Evolutionary conservation across 2,888 invertebrate species (phyloP).

Genomic region (Athetis lepigone): DNA sequence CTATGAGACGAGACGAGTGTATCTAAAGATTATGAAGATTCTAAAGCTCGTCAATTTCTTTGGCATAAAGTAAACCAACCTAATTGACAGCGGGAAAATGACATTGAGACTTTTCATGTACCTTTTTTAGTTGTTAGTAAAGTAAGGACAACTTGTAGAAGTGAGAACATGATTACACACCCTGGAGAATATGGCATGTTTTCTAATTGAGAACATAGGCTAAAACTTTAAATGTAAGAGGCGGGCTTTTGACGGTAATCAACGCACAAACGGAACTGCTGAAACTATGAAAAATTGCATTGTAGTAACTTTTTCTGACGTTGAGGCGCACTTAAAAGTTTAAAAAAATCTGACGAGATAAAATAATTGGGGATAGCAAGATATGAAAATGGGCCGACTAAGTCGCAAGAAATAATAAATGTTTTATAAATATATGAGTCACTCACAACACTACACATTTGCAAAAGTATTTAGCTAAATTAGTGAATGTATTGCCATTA

Average conservation of each 20-base stretch:
- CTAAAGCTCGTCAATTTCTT: conserved; percentile 15
- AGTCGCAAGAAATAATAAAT: too few species aligned
- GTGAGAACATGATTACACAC: neutral
- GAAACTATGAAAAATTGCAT: too few species aligned
- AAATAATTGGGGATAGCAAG: too few species aligned
- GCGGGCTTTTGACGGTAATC: too few species aligned
- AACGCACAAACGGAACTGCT: too few species aligned
- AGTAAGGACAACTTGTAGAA: neutral
- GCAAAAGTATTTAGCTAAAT: neutral
- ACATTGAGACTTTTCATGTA: neutral
- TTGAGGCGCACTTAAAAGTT: too few species aligned
- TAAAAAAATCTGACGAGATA: too few species aligned
- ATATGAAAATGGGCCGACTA: too few species aligned
- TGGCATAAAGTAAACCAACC: conserved; percentile 3
- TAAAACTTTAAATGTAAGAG: too few species aligned
- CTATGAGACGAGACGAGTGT: conserved; percentile 35
- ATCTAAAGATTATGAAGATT: neutral
- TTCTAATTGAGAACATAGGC: too few species aligned
- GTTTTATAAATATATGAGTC: too few species aligned
- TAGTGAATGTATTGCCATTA: neutral
- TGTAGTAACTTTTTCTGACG: too few species aligned
- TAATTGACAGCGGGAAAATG: conserved; percentile 13
- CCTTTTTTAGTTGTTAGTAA: neutral
- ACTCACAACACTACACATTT: neutral
- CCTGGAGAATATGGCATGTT: neutral